Base-by-base conservation (phyloP, 2,113 vertebrate genomes). In the Fulica atra region DNA sequence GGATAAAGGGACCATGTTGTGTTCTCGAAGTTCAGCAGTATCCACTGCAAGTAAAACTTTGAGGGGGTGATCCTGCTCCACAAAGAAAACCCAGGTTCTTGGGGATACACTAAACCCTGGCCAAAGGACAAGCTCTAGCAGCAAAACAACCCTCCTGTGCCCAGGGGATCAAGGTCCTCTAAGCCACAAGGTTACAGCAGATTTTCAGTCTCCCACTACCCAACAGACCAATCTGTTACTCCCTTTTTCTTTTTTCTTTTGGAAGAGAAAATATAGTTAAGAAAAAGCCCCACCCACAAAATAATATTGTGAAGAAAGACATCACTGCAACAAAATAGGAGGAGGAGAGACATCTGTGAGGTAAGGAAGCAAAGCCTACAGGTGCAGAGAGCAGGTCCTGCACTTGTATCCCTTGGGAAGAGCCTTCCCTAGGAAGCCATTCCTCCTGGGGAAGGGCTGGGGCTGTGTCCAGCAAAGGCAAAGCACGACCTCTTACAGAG, bases 181-280 rank as follows among this genome's bases (percentile, higher is more conserved):
- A 3, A 69, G 33, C 82, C 46, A 17, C 48, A 40, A 25, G 23
- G 53, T 59, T 18, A 24, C 0, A 1, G 28, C 42, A 1, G 0
- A 48, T 42, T 81, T 56, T 19, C 33, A 42, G 57, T 21, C 72
- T 31, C 72, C 42, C 73, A 42, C n/a, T 26, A 29, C 24, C 31
- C 71, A 69, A 56, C 44, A 89, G 92, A 95, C 64, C 69, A 85
- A 74, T 77, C 81, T 81, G 51, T 92, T 65, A 88, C 64, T 78
- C 19, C 54, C 20, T 4, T 4, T 25, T 31, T 36, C 19, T 26
- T 44, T 29, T 17, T 36, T 20, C 46, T n/a, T 35, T 25, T 51
- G 10, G 18, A 42, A 65, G 36, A 33, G 29, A 63, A 70, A 80
- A 48, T 8, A 50, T 1, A 59, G 36, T 33, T 33, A 88, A 68